A percentile compares a stretch with the other conserved stretches of the same genome.
These are phyloP conservation scores for Neosilurus mollespiculum DNA, from an alignment of 2,797 vertebrate species.

Conservation along the genomic window DNA sequence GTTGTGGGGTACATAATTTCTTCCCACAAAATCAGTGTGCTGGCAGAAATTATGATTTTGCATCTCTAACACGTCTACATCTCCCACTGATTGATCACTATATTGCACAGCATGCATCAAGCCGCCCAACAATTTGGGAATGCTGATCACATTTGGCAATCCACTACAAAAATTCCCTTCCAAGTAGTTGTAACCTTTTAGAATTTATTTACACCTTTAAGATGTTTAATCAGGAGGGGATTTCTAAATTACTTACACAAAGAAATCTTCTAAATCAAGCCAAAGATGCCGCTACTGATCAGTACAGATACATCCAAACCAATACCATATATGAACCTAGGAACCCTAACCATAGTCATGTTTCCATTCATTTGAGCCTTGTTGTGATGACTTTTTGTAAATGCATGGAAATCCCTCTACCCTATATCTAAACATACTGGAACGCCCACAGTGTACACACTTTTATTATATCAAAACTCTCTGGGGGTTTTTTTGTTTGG, in stretches of 20 bases:
- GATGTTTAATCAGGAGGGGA: constrained; percentile 1
- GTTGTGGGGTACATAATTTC: not conserved
- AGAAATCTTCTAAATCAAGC: not conserved
- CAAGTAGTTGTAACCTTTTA: not conserved
- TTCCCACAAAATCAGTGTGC: not conserved
- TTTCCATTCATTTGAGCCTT: not conserved
- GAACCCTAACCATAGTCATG: not conserved
- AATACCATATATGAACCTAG: not conserved
- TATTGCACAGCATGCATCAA: not conserved
- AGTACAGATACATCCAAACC: not conserved
- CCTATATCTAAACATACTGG: not conserved
- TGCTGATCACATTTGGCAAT: not conserved
- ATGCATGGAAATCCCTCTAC: not conserved
- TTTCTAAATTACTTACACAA: not conserved
- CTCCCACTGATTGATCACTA: not conserved
- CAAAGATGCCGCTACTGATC: not conserved
- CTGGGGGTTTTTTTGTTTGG: no score
- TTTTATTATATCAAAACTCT: not conserved
- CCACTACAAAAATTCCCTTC: not conserved
- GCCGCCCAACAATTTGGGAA: not conserved
- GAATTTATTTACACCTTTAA: not conserved
- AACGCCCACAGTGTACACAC: not conserved
- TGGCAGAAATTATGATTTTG: not conserved
- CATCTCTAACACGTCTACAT: not conserved
- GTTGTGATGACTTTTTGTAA: not conserved